phyloP scores from a whole-genome alignment of 53 echinoderm and acorn worm species.

The Zoroaster sp. region DNA sequence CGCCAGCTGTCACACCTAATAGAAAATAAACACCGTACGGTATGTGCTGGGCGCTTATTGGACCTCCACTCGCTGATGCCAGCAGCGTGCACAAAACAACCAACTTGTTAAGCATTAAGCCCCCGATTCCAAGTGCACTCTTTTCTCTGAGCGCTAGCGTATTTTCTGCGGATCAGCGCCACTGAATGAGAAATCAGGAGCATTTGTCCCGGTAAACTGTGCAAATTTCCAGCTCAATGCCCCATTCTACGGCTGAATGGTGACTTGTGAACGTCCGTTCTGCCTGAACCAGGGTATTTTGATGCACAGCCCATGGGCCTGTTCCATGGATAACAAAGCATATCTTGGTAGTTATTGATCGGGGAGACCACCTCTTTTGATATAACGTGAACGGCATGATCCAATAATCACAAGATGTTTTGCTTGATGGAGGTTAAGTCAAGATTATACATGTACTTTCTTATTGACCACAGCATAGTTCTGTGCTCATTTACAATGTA shows the following conservation, averaged over 20 bases:
- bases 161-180: constrained; percentile 79
- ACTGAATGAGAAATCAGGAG: constrained; percentile 85
- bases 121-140: constrained; percentile 68
- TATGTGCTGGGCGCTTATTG: constrained; percentile 50
- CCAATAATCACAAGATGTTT: constrained; percentile 33
- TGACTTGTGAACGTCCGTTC: constrained; percentile 66
- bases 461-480: background rate
- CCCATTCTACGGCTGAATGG: constrained; percentile 64
- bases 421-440: constrained; percentile 40
- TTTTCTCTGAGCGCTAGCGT: constrained; percentile 52
- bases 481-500: background rate
- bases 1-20: constrained; percentile 84
- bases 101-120: constrained; percentile 70
- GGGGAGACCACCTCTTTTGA: constrained; percentile 29
- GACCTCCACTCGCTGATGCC: constrained; percentile 35
- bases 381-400: constrained; percentile 24
- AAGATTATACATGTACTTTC: constrained; percentile 21
- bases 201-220: constrained; percentile 95
- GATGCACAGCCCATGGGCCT: constrained; percentile 15
- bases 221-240: constrained; percentile 82
- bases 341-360: constrained; percentile 32
- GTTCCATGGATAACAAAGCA: constrained; percentile 4
- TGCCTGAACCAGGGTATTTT: background rate
- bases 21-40: constrained; percentile 81
- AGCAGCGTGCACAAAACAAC: constrained; percentile 62